Evolutionary conservation across 2,888 invertebrate genomes (phyloP).

Genomic region (Caenorhabditis becei): DNA sequence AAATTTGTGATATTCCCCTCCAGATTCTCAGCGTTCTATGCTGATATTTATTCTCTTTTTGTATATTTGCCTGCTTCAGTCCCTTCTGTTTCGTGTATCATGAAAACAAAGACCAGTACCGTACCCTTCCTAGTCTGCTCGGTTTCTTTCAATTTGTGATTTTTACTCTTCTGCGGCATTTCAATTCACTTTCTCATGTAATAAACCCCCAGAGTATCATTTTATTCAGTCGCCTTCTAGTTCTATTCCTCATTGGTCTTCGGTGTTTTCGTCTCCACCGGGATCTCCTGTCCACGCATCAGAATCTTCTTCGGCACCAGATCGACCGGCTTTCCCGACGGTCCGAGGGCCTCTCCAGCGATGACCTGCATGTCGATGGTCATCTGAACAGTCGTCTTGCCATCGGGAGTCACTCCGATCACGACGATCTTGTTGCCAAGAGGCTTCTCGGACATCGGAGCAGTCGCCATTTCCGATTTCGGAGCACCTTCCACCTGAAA

Average conservation of each 20-base stretch:
- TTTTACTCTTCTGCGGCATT: not conserved
- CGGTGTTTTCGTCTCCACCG: slow-evolving; percentile 17
- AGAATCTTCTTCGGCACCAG: slow-evolving; percentile 51
- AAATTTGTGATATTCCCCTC: slow-evolving; percentile 17
- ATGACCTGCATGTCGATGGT: slow-evolving; percentile 57
- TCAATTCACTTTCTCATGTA: not conserved
- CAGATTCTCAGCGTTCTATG: slow-evolving; percentile 31
- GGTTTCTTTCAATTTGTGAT: slow-evolving; percentile 1
- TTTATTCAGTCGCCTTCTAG: not conserved
- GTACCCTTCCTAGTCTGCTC: not conserved
- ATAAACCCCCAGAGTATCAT: too few species aligned
- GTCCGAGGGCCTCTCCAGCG: slow-evolving; percentile 43
- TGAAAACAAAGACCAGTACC: slow-evolving; percentile 7
- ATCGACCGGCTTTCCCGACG: slow-evolving; percentile 30
- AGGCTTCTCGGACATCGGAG: not conserved
- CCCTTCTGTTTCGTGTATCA: slow-evolving; percentile 14
- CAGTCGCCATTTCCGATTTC: too few species aligned
- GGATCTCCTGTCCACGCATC: slow-evolving; percentile 18
- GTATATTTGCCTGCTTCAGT: slow-evolving; percentile 4
- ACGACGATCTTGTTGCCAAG: slow-evolving; percentile 43
- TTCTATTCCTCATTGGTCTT: not conserved
- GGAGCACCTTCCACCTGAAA: too few species aligned
- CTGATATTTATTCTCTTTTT: slow-evolving; percentile 5
- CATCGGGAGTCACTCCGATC: slow-evolving; percentile 52
- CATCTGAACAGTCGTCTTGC: slow-evolving; percentile 53